phyloP scores from a whole-genome alignment of 2,797 vertebrate genomes.

The Octomys mimax region DNA sequence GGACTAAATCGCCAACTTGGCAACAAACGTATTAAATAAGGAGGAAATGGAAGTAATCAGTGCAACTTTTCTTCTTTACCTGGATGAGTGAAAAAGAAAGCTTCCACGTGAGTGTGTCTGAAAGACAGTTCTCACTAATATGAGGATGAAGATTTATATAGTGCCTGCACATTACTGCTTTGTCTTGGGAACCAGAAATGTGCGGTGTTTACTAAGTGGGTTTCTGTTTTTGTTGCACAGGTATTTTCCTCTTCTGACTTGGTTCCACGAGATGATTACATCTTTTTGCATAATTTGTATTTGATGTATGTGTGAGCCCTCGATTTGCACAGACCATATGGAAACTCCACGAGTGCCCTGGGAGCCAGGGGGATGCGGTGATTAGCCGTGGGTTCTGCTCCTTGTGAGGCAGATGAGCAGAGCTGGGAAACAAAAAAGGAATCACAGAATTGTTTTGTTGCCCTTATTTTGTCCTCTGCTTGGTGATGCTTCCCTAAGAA shows the following conservation, averaged over 20 bases:
- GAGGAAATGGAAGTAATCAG: constrained; percentile 76
- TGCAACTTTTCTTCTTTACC: constrained; percentile 52
- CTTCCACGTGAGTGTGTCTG: constrained; percentile 77
- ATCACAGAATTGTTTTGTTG: constrained; percentile 82
- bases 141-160: constrained; percentile 84
- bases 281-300: constrained; percentile 88
- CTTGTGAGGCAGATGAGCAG: constrained; percentile 87
- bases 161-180: constrained; percentile 79
- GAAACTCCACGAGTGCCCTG: constrained; percentile 87
- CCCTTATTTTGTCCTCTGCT: constrained; percentile 88
- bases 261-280: constrained; percentile 85
- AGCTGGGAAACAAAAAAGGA: constrained; percentile 86
- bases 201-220: constrained; percentile 84
- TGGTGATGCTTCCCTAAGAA: constrained; percentile 75
- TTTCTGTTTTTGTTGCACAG: constrained; percentile 87
- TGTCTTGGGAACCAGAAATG: constrained; percentile 79
- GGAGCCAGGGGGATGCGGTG: constrained; percentile 84
- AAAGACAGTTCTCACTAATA: constrained; percentile 83
- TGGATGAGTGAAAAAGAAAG: constrained; percentile 80
- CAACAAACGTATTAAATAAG: constrained; percentile 42
- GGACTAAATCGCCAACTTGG: neutral
- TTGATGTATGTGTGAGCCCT: constrained; percentile 86
- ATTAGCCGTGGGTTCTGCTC: constrained; percentile 87
- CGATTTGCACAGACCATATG: constrained; percentile 88
- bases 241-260: constrained; percentile 85